Evolutionary conservation across 35 echinoderm and acorn worm species (phyloP), one percentile per base, ranked within the genome.

Genomic region (Apostichopus californicus): DNA sequence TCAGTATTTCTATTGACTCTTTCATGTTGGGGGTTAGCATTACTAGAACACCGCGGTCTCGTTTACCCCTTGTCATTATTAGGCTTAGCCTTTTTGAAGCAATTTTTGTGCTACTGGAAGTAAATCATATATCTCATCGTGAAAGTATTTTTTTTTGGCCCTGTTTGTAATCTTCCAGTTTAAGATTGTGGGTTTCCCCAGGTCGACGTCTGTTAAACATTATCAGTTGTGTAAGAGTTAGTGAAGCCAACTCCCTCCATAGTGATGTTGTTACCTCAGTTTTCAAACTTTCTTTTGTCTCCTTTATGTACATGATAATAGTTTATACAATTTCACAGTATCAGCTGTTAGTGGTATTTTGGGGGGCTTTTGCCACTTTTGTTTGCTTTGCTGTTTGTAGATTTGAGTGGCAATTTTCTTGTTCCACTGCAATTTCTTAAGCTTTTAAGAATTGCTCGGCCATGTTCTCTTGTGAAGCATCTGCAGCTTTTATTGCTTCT

Each of bases 341-440:
- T 92, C 79, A 79, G 92, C 78, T 81, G 57, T 70, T 78, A 87
- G 64, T 84, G 90, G 56, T 79, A 95, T 84, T 83, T 93, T 55
- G n/a, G 61, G 17, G 58, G 66, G 86, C 34, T 88, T 88, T 17
- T 60, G 9, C 53, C 3, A 87, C 60, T 81, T 81, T 34, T 55
- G 26, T 81, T 52, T 12, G 78, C 78, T 34, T 17, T 24, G 78
- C 21, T 81, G 78, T 81, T 81, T 81, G 78, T 81, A 81, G 8
- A 81, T 52, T 81, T 81, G 5, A 12, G 54, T 6, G 34, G 20
- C 8, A 52, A 81, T 81, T 81, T 81, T 34, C 9, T 55, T 81
- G 25, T 81, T 8, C 78, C 78, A 81, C 15, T 28, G 78, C 20
- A 81, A 22, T 81, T 81, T 81, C 54, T 81, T 81, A 11, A 81